phyloP scores from a whole-genome alignment of 2,888 invertebrate species.

The Trichacis sp. region DNA sequence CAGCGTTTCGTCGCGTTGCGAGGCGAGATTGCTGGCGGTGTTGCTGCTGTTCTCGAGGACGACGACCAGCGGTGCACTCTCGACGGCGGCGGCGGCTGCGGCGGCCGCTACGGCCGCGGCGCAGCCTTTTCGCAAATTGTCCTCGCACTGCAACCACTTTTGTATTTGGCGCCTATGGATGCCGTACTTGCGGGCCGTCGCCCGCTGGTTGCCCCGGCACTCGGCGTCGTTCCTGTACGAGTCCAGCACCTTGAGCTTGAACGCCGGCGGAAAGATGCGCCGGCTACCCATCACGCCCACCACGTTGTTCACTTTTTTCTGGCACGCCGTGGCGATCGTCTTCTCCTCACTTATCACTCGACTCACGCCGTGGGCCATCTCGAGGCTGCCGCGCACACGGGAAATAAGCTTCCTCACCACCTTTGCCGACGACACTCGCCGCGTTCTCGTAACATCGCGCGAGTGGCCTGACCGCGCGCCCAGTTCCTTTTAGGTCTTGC shows the following conservation, averaged over 20 bases:
- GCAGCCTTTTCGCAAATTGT: conserved; percentile 81
- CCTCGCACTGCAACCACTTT: conserved; percentile 91
- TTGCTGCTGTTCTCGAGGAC: conserved; percentile 20
- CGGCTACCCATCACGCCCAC: conserved; percentile 79
- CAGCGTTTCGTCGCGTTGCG: too few relatives aligned
- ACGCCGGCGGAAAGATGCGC: conserved; percentile 89
- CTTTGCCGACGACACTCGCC: background rate
- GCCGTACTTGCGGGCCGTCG: conserved; percentile 90
- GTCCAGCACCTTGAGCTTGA: conserved; percentile 89
- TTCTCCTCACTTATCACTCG: conserved; percentile 68
- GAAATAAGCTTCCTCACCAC: too few relatives aligned
- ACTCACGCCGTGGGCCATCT: conserved; percentile 74
- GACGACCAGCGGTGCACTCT: too few relatives aligned
- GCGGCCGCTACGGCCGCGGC: conserved; percentile 61
- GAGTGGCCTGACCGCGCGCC: conserved; percentile 57
- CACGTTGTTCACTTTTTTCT: conserved; percentile 51
- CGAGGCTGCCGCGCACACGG: conserved; percentile 16
- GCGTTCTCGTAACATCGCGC: conserved; percentile 10
- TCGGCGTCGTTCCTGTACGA: conserved; percentile 88
- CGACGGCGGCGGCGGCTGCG: too few relatives aligned
- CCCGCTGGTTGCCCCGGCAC: conserved; percentile 90
- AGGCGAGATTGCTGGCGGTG: too few relatives aligned
- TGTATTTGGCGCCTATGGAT: conserved; percentile 91
- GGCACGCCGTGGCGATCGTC: conserved; percentile 68
- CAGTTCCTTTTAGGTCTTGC: conserved; percentile 66